A percentile compares a stretch with the other conserved stretches of the same genome.
phyloP scores from a whole-genome alignment of 2,113 vertebrate genomes.

The Motacilla alba region DNA sequence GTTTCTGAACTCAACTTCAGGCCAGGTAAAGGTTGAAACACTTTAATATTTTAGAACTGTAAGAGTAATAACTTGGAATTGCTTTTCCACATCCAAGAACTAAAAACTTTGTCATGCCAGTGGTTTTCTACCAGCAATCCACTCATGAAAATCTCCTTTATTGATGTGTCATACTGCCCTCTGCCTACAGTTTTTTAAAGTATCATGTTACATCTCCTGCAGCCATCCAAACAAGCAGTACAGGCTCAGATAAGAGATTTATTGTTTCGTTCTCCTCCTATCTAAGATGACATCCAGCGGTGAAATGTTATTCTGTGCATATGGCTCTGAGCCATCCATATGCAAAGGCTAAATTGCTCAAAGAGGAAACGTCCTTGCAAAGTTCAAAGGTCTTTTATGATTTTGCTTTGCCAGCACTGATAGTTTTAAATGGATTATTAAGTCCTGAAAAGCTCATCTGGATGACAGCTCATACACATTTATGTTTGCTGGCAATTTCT shows the following conservation, averaged over 20 bases:
- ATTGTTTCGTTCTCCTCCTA: background rate
- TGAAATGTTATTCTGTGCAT: background rate
- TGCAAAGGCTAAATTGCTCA: background rate
- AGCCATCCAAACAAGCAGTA: background rate
- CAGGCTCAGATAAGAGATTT: background rate
- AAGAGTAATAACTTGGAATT: background rate
- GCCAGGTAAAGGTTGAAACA: background rate
- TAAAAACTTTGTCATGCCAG: background rate
- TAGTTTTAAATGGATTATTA: slow-evolving; percentile 37
- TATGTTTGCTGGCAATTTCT: background rate
- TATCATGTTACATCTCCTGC: background rate
- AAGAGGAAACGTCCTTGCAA: background rate
- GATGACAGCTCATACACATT: background rate
- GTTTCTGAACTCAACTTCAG: background rate
- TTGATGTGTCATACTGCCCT: background rate
- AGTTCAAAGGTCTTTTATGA: slow-evolving; percentile 14
- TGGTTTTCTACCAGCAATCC: background rate
- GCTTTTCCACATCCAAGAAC: background rate
- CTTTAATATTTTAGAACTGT: background rate
- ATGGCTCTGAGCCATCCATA: background rate
- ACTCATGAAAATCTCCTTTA: background rate
- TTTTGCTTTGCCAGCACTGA: slow-evolving; percentile 10
- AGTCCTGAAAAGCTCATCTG: background rate
- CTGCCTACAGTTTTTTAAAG: background rate
- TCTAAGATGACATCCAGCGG: background rate